These are phyloP conservation scores for Falco concolor DNA, from an alignment of 2,797 vertebrate genomes.

Conservation along the genomic window DNA sequence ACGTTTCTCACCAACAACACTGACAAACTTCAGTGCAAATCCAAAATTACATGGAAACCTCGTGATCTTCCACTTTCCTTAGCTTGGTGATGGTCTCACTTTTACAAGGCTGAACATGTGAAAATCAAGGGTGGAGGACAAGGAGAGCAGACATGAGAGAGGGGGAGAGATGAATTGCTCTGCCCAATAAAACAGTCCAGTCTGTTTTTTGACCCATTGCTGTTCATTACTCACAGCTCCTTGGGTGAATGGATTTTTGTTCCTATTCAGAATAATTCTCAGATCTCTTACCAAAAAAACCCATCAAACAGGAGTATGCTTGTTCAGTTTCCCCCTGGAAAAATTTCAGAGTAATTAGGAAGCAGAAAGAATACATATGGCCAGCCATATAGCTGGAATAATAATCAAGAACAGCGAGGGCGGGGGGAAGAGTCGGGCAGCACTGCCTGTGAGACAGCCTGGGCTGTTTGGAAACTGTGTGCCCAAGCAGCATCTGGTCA, in stretches of 20 bases:
- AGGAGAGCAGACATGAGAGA: background rate
- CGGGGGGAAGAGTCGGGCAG: background rate
- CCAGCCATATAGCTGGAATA: constrained; percentile 33
- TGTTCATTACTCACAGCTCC: background rate
- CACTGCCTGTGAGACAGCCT: background rate
- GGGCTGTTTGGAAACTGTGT: constrained; percentile 28
- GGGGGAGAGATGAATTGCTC: background rate
- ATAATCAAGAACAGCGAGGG: constrained; percentile 14
- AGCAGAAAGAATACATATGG: constrained; percentile 53
- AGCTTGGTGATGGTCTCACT: background rate
- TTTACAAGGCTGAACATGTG: background rate
- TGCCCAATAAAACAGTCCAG: background rate
- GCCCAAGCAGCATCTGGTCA: constrained; percentile 53
- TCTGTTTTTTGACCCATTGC: background rate
- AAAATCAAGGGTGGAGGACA: background rate
- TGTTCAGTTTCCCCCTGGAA: constrained; percentile 5
- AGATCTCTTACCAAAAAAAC: background rate
- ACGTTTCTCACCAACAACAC: rapidly evolving
- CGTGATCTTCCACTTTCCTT: background rate
- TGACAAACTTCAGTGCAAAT: background rate
- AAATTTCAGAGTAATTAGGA: constrained; percentile 26
- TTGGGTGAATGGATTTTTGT: background rate
- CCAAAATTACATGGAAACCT: background rate
- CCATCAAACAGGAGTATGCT: background rate
- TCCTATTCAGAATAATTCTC: background rate